phyloP scores from a whole-genome alignment of 2,888 invertebrate genomes.

The Ptilodon capucinus region DNA sequence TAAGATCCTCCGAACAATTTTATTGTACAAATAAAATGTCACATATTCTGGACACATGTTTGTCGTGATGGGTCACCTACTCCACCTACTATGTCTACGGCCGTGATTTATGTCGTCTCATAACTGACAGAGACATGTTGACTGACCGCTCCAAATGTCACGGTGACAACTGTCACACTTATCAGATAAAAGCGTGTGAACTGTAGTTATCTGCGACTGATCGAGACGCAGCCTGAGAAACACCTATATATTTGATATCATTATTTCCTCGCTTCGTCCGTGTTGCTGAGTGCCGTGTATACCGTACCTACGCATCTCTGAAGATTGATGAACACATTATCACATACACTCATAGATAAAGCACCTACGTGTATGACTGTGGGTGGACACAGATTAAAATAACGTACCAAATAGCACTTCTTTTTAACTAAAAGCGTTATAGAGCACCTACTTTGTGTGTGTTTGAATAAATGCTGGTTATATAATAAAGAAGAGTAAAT shows the following conservation, averaged over 20 bases:
- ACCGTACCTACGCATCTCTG: background rate
- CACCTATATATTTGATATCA: slow-evolving; percentile 10
- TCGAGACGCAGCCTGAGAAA: slow-evolving; percentile 26
- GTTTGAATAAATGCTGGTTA: too few relatives aligned
- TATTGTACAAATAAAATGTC: background rate
- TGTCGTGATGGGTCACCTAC: background rate
- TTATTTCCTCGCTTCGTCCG: background rate
- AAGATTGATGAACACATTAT: background rate
- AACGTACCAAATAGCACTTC: too few relatives aligned
- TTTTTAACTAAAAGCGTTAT: too few relatives aligned
- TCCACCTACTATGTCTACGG: background rate
- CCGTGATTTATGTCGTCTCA: slow-evolving; percentile 13
- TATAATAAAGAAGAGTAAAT: too few relatives aligned
- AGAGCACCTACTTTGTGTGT: too few relatives aligned
- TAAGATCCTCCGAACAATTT: background rate
- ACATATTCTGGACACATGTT: background rate
- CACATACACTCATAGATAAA: background rate
- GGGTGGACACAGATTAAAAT: background rate
- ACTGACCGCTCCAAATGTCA: slow-evolving; percentile 44
- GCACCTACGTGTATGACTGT: background rate
- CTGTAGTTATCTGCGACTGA: slow-evolving; percentile 51
- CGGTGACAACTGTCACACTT: slow-evolving; percentile 51
- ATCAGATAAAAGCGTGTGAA: slow-evolving; percentile 66
- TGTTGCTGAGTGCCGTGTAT: background rate
- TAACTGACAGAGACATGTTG: slow-evolving; percentile 42